Conservation (phyloP, 92 coral and sea anemone genomes). For the Heliopora coerulea region DNA sequence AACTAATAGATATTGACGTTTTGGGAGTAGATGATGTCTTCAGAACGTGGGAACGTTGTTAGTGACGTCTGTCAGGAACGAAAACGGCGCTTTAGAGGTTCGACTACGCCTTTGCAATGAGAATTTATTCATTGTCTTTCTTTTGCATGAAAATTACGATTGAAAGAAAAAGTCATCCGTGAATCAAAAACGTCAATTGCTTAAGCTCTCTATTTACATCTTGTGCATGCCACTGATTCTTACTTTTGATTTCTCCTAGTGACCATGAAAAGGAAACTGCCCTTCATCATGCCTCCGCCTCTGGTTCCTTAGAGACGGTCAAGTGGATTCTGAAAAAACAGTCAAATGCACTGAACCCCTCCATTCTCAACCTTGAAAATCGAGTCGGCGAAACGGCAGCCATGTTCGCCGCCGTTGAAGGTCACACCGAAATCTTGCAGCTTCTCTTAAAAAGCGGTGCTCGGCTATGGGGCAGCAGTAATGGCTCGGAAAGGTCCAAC, state of each 20-base stretch:
- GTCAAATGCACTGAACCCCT: too few relatives aligned
- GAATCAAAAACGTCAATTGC: too few relatives aligned
- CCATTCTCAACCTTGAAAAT: conserved; percentile 8
- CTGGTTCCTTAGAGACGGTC: neutral
- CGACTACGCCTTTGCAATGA: too few relatives aligned
- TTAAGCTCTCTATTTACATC: too few relatives aligned
- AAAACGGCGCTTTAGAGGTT: too few relatives aligned
- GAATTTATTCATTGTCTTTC: too few relatives aligned
- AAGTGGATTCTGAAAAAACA: neutral
- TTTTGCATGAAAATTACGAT: too few relatives aligned
- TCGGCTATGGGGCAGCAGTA: neutral
- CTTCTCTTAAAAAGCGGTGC: neutral
- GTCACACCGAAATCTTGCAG: conserved; percentile 7
- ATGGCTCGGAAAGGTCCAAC: neutral
- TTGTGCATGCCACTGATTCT: neutral
- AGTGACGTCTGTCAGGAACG: too few relatives aligned
- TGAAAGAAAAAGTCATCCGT: too few relatives aligned
- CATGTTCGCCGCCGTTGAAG: conserved; percentile 25
- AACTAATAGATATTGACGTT: too few relatives aligned
- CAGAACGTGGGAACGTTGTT: too few relatives aligned
- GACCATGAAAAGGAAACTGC: conserved; percentile 33
- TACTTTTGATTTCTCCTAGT: conserved; percentile 8
- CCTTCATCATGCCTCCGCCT: conserved; percentile 12
- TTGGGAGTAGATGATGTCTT: too few relatives aligned
- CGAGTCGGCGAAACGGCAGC: conserved; percentile 31